Percentiles rank a stretch among this genome's conserved stretches.
phyloP scores from a whole-genome alignment of 2,888 invertebrate species.

The Noctua janthe region DNA sequence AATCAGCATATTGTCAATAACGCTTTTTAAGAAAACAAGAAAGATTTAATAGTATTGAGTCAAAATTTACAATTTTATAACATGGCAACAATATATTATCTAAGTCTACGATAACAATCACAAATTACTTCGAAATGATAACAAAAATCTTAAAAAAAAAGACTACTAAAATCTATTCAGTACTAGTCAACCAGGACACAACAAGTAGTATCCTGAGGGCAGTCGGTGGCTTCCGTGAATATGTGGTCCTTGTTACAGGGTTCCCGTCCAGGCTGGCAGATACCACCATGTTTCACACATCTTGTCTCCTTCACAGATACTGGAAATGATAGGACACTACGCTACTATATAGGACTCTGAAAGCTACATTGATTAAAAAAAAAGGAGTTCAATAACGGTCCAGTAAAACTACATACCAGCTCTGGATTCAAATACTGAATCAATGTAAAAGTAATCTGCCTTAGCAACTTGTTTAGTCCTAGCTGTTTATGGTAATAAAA shows the following conservation, averaged over 20 bases:
- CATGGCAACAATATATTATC: not conserved
- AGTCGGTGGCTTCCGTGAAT: constrained; percentile 69
- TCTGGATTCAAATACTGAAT: not conserved
- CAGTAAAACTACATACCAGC: not conserved
- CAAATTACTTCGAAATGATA: not conserved
- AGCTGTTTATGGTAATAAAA: not conserved
- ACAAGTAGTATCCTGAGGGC: constrained; percentile 65
- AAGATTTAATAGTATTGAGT: not conserved
- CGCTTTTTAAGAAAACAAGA: not conserved
- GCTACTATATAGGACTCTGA: not conserved
- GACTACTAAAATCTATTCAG: not conserved
- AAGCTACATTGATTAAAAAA: not conserved
- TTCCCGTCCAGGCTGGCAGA: constrained; percentile 60
- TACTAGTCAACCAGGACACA: constrained; percentile 69
- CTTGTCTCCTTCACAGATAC: constrained; percentile 79
- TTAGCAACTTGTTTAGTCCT: not conserved
- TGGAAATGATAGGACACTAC: constrained; percentile 65
- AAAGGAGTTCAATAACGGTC: not conserved
- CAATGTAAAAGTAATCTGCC: not conserved
- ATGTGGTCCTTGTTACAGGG: constrained; percentile 61
- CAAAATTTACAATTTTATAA: not conserved
- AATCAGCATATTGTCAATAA: not conserved
- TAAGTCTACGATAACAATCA: not conserved
- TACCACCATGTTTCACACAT: constrained; percentile 75
- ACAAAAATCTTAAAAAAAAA: not conserved